Evolutionary conservation across 1,140 invertebrate genomes (phyloP).

Genomic region (Drosophila bocqueti): DNA sequence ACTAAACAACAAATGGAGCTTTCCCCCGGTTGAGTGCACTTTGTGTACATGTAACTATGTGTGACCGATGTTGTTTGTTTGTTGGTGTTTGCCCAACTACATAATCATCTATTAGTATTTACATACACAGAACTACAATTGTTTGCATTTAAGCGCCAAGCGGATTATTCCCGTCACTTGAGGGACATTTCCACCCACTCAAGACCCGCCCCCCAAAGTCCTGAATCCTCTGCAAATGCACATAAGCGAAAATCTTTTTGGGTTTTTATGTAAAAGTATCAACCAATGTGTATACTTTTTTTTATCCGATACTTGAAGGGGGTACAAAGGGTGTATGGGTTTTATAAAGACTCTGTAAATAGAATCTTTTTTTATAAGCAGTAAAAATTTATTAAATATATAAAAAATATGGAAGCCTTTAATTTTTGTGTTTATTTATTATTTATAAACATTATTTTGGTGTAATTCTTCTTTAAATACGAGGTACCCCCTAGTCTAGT

Average conservation of each 20-base stretch:
- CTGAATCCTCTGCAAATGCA: slow-evolving; percentile 10
- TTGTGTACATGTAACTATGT: slow-evolving; percentile 80
- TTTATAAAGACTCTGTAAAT: no score
- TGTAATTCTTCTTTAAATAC: no score
- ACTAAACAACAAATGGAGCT: slow-evolving; percentile 69
- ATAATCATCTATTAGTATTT: slow-evolving; percentile 83
- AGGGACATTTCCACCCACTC: slow-evolving; percentile 15
- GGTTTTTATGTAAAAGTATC: slow-evolving; percentile 14
- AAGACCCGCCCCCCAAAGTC: slow-evolving; percentile 3
- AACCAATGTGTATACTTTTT: neutral
- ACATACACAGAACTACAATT: slow-evolving; percentile 82
- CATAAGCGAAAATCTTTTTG: slow-evolving; percentile 26
- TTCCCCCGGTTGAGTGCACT: slow-evolving; percentile 77
- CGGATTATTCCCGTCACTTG: slow-evolving; percentile 69
- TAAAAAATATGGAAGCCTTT: no score
- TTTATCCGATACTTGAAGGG: neutral
- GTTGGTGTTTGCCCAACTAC: slow-evolving; percentile 80
- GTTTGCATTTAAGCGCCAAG: slow-evolving; percentile 81
- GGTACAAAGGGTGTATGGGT: neutral
- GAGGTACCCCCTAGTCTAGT: neutral
- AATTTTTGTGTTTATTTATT: no score
- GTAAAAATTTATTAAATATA: neutral
- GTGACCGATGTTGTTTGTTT: slow-evolving; percentile 66
- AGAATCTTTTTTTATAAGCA: no score
- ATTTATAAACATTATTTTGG: neutral